These are phyloP conservation scores for Metridium senile DNA, from an alignment of 92 coral and sea anemone species.

Conservation along the genomic window DNA sequence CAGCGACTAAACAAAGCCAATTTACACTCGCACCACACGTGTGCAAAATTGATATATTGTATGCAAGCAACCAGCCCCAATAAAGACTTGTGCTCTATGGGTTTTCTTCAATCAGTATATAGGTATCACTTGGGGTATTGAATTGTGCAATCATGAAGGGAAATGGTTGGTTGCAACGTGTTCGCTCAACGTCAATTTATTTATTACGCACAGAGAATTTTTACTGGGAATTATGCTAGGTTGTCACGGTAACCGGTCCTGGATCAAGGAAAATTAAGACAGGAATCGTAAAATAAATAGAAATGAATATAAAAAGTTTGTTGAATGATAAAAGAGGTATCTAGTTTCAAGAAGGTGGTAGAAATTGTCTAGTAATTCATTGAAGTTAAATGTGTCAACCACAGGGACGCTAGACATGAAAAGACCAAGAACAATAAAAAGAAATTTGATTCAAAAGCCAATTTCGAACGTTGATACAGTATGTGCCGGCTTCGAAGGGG, in stretches of 20 bases:
- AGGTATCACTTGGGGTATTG: background rate
- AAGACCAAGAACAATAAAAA: constrained; percentile 3
- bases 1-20: constrained; percentile 34
- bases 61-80: background rate
- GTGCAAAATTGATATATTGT: constrained; percentile 10
- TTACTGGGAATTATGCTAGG: constrained; percentile 49
- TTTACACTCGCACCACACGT: constrained; percentile 50
- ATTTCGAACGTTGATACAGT: constrained; percentile 9
- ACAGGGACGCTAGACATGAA: background rate
- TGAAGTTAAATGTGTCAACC: background rate
- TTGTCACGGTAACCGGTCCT: constrained; percentile 71
- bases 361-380: background rate
- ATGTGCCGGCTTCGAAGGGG: background rate
- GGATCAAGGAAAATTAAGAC: background rate
- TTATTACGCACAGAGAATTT: constrained; percentile 49
- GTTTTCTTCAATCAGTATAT: background rate
- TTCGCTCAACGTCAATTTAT: constrained; percentile 11
- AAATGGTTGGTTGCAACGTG: background rate
- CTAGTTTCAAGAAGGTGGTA: background rate
- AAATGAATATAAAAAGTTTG: background rate
- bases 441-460: constrained; percentile 5
- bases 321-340: background rate
- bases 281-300: constrained; percentile 23
- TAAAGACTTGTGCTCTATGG: background rate
- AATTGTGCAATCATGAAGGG: background rate